Evolutionary conservation across 1,140 invertebrate species (phyloP).

Genomic region (Aphidius ervi): DNA sequence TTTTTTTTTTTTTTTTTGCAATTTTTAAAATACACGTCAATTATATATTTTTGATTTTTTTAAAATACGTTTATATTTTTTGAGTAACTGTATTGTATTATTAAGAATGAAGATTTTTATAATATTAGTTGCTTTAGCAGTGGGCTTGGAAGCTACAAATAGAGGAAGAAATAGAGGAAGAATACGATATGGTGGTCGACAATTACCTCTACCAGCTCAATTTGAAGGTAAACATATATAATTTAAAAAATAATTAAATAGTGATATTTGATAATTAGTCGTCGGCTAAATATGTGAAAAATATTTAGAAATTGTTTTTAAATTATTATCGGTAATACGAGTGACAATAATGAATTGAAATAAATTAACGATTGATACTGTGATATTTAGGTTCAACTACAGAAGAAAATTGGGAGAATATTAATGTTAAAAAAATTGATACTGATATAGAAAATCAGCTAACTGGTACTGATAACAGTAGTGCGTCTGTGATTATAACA

Average conservation of each 20-base stretch:
- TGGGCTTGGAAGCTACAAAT: conserved; percentile 11
- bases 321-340: too few species aligned
- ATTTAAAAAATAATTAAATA: background rate
- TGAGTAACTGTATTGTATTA: background rate
- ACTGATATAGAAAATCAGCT: conserved; percentile 25
- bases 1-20: conserved; percentile 24
- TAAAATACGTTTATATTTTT: conserved; percentile 11
- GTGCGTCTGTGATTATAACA: background rate
- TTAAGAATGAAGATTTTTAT: conserved; percentile 21
- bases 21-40: conserved; percentile 14
- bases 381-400: conserved; percentile 23
- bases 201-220: conserved; percentile 31
- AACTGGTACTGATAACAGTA: conserved; percentile 14
- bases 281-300: background rate
- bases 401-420: conserved; percentile 32
- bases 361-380: background rate
- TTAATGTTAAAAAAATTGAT: conserved; percentile 38
- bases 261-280: background rate
- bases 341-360: too few species aligned
- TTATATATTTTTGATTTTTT: conserved; percentile 1
- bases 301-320: background rate
- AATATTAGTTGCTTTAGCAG: conserved; percentile 1
- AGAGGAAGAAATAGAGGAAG: conserved; percentile 8
- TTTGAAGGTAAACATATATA: conserved; percentile 34
- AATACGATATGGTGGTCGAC: conserved; percentile 28